Evolutionary conservation across 1,140 invertebrate genomes (phyloP).

Genomic region (Pogonomyrmex barbatus): DNA sequence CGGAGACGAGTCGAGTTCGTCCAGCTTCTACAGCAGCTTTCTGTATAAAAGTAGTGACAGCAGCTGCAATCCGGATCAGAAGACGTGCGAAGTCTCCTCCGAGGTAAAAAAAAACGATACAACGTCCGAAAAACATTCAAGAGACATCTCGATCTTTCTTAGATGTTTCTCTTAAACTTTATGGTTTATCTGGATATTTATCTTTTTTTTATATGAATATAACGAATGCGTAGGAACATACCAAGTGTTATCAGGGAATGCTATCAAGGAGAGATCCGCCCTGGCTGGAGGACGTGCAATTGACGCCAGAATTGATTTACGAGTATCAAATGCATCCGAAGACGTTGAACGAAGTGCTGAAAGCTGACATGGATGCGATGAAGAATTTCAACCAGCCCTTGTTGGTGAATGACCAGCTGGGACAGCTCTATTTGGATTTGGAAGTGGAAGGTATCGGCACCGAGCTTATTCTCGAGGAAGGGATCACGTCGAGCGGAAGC

Average conservation of each 20-base stretch:
- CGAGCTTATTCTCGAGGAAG: constrained; percentile 88
- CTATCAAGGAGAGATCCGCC: constrained; percentile 86
- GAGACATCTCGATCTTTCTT: not conserved
- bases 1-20: constrained; percentile 82
- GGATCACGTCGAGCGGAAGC: constrained; percentile 88
- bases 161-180: not conserved
- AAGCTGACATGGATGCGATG: constrained; percentile 88
- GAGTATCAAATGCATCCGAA: constrained; percentile 89
- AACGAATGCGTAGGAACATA: constrained; percentile 46
- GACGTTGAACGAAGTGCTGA: constrained; percentile 88
- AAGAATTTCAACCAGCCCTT: constrained; percentile 88
- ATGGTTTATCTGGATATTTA: not conserved
- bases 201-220: not conserved
- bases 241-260: constrained; percentile 67
- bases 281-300: constrained; percentile 88
- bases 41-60: constrained; percentile 81
- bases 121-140: constrained; percentile 6
- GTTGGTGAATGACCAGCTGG: constrained; percentile 91
- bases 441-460: constrained; percentile 88
- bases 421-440: constrained; percentile 90
- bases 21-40: constrained; percentile 85
- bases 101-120: constrained; percentile 43
- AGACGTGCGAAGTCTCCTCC: constrained; percentile 29
- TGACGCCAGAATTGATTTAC: constrained; percentile 90
- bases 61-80: constrained; percentile 78